These are phyloP conservation scores for Psilopogon haemacephalus DNA, from an alignment of 2,113 vertebrate genomes.

Conservation along the genomic window DNA sequence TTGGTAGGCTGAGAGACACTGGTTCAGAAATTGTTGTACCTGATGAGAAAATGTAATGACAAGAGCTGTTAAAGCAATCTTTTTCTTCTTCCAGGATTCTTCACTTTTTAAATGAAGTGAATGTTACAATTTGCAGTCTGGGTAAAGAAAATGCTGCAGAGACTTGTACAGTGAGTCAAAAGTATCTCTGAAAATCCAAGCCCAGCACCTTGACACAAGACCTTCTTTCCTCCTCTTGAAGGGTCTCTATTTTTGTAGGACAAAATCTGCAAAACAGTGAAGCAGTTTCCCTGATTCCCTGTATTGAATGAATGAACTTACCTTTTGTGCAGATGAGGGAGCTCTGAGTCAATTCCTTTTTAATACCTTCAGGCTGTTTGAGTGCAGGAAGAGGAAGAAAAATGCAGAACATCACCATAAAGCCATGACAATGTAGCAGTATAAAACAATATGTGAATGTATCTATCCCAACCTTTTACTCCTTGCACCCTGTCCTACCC, in stretches of 20 bases:
- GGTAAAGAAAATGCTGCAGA: background rate
- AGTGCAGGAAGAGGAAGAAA: background rate
- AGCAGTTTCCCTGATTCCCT: background rate
- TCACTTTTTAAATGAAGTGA: background rate
- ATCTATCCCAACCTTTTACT: background rate
- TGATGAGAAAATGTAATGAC: conserved; percentile 4
- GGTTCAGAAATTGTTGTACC: background rate
- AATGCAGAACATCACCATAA: background rate
- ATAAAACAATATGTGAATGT: background rate
- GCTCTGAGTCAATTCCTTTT: conserved; percentile 70
- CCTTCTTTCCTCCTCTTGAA: background rate
- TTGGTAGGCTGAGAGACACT: conserved; percentile 54
- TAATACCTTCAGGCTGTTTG: conserved; percentile 73
- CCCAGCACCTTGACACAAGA: background rate
- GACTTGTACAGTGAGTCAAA: background rate
- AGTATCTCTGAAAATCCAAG: background rate
- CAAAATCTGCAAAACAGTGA: background rate
- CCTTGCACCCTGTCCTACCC: background rate
- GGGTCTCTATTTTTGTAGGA: background rate
- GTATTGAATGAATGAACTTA: background rate
- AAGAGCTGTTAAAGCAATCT: background rate
- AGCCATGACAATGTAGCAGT: background rate
- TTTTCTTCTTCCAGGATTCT: background rate
- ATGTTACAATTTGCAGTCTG: background rate
- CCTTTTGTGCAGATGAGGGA: conserved; percentile 72